A percentile compares a stretch with the other conserved stretches of the same genome.
phyloP scores from a whole-genome alignment of 2,113 vertebrate genomes.

The Amphiprion percula region DNA sequence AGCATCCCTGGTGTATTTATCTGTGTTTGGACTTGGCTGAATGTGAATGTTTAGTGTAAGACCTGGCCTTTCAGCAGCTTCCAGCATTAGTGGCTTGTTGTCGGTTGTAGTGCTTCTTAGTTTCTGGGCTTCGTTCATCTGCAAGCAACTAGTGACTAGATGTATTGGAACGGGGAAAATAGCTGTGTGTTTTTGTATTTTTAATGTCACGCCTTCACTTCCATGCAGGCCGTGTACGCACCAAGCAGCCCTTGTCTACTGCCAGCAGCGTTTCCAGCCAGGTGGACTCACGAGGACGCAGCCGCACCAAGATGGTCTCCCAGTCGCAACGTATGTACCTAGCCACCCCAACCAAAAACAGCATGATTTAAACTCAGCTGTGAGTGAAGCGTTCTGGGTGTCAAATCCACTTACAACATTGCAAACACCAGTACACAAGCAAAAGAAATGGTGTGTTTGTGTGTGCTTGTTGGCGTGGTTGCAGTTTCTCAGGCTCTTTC shows the following conservation, averaged over 20 bases:
- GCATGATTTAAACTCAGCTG: constrained; percentile 4
- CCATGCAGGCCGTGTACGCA: constrained; percentile 89
- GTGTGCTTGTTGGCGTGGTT: background rate
- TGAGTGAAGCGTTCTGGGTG: constrained; percentile 10
- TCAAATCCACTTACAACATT: background rate
- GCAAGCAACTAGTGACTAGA: constrained; percentile 4
- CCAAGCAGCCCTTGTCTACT: constrained; percentile 89
- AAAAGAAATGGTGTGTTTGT: constrained; percentile 12
- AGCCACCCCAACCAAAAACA: background rate
- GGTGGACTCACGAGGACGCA: constrained; percentile 93
- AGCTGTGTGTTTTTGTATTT: background rate
- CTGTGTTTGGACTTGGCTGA: constrained; percentile 36
- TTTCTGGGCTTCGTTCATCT: constrained; percentile 30
- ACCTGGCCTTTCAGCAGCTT: constrained; percentile 16
- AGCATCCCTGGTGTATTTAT: constrained; percentile 56
- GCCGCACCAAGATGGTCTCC: constrained; percentile 95
- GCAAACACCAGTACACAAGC: background rate
- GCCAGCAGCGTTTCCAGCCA: constrained; percentile 86
- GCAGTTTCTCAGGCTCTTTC: constrained; percentile 42
- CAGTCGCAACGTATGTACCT: constrained; percentile 96
- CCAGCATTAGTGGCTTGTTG: constrained; percentile 28
- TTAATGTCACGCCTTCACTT: constrained; percentile 8
- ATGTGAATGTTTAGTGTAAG: constrained; percentile 30
- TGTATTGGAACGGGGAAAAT: background rate
- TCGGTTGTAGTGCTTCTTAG: constrained; percentile 43